Evolutionary conservation across 2,888 invertebrate species (phyloP).

Genomic region (Microctonus aethiopoides): DNA sequence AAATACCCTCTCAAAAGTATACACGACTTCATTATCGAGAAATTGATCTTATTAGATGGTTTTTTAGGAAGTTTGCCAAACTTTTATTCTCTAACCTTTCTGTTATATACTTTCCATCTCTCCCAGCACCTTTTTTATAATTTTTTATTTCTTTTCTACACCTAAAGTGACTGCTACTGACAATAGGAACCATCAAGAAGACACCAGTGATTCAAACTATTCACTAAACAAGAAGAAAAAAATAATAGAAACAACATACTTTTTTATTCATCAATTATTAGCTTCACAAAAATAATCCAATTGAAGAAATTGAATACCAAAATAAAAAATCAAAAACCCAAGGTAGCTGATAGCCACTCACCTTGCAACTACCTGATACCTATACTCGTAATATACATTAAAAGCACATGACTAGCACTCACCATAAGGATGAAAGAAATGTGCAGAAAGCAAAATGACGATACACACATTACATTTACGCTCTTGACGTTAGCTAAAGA

Average conservation of each 20-base stretch:
- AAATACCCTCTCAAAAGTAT: constrained; percentile 33
- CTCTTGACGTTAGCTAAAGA: constrained; percentile 39
- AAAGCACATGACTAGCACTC: constrained; percentile 14
- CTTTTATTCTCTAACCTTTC: constrained; percentile 27
- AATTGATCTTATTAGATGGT: constrained; percentile 64
- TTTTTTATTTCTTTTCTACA: not conserved
- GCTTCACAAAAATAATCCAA: no score
- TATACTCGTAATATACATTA: no score
- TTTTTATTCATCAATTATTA: not conserved
- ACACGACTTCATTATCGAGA: constrained; percentile 63
- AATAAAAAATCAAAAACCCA: not conserved
- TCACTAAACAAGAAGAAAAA: no score
- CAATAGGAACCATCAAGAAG: not conserved
- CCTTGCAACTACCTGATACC: no score
- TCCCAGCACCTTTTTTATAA: not conserved
- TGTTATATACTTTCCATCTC: constrained; percentile 42
- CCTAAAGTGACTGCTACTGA: not conserved
- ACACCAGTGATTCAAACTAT: not conserved
- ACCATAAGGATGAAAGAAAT: constrained; percentile 24
- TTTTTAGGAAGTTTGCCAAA: constrained; percentile 41
- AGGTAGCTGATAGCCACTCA: not conserved
- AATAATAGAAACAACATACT: not conserved
- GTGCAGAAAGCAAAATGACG: constrained; percentile 22
- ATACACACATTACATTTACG: constrained; percentile 9
- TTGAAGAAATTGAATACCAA: no score